These are phyloP conservation scores for Cyphotilapia sp. DNA, from an alignment of 2,113 vertebrate genomes.

Conservation along the genomic window DNA sequence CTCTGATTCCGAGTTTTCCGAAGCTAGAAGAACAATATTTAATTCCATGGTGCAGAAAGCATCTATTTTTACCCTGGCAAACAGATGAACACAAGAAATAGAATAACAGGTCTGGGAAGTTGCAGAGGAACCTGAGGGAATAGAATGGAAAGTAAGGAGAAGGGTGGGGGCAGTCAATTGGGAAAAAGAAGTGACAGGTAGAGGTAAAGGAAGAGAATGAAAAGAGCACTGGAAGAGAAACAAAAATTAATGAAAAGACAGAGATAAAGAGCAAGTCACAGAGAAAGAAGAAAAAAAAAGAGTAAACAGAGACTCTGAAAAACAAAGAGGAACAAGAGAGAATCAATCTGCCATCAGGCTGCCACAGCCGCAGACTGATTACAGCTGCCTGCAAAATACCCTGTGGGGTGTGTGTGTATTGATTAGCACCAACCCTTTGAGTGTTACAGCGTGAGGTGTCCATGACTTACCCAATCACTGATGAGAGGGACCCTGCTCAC, in stretches of 20 bases:
- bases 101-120: not conserved
- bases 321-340: not conserved
- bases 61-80: not conserved
- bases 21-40: not conserved
- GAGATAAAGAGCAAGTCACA: slow-evolving; percentile 11
- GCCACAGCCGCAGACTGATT: slow-evolving; percentile 26
- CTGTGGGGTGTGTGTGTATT: not conserved
- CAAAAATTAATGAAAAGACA: not conserved
- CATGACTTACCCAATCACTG: slow-evolving; percentile 25
- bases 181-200: not conserved
- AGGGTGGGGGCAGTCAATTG: not conserved
- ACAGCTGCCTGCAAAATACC: slow-evolving; percentile 31
- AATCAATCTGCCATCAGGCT: slow-evolving; percentile 35
- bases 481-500: slow-evolving; percentile 5
- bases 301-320: slow-evolving; percentile 5
- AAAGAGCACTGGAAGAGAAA: not conserved
- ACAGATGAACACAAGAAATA: not conserved
- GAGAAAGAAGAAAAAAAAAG: not conserved
- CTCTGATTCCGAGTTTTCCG: not conserved
- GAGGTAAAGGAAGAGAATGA: not conserved
- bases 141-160: not conserved
- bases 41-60: not conserved
- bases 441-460: slow-evolving; percentile 32
- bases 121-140: not conserved
- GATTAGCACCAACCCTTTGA: slow-evolving; percentile 22